Conservation (phyloP, 2,113 vertebrate species). For the Notechis scutatus region DNA sequence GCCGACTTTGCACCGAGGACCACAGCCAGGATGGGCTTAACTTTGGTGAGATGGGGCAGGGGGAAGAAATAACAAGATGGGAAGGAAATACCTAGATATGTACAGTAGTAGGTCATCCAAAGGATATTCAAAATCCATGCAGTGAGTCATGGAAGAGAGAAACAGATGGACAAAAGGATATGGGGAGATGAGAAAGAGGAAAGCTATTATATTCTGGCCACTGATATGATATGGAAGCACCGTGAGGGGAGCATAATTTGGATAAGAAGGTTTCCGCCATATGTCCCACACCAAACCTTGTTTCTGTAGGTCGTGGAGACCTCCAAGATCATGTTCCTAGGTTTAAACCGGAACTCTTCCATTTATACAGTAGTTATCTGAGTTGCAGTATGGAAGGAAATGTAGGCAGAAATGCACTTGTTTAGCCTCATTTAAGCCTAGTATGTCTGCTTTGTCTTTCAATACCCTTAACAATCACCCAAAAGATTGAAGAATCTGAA, state of each 20-base stretch:
- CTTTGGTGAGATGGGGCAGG: constrained; percentile 51
- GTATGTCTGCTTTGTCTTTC: neutral
- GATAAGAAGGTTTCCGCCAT: neutral
- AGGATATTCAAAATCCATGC: neutral
- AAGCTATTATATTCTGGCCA: neutral
- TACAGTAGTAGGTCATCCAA: neutral
- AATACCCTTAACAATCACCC: neutral
- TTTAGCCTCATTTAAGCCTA: neutral
- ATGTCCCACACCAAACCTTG: neutral
- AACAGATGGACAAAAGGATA: neutral
- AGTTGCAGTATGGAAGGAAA: neutral
- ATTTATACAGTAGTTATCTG: neutral
- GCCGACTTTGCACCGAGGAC: constrained; percentile 46
- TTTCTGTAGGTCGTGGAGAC: neutral
- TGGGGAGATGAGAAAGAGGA: neutral
- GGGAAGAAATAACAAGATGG: neutral
- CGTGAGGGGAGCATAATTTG: neutral
- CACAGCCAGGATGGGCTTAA: constrained; percentile 48
- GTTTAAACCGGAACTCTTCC: neutral
- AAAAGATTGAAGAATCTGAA: neutral
- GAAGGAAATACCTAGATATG: neutral
- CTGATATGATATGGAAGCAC: neutral
- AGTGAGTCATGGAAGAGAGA: neutral
- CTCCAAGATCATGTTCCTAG: neutral
- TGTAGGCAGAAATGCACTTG: neutral